These are phyloP conservation scores for Acronicta aceris DNA, from an alignment of 2,888 invertebrate species.

Conservation along the genomic window DNA sequence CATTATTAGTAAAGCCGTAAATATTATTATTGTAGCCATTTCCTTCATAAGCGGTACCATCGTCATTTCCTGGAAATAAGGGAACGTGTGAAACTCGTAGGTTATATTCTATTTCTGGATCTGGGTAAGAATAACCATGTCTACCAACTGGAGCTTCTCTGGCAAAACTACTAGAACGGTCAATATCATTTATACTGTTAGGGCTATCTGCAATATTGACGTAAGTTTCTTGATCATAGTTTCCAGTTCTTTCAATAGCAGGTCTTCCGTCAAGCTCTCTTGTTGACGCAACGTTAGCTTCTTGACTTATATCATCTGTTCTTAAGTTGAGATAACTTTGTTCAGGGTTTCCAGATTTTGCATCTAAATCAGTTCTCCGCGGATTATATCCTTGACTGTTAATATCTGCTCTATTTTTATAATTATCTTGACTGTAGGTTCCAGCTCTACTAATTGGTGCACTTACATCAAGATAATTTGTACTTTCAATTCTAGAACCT, in stretches of 20 bases:
- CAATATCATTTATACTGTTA: not conserved
- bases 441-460: not conserved
- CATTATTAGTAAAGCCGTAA: no score
- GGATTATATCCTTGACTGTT: not conserved
- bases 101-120: constrained; percentile 9
- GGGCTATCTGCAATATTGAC: not conserved
- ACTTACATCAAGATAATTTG: constrained; percentile 4
- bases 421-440: not conserved
- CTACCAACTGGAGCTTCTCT: not conserved
- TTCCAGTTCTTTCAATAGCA: no score
- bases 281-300: no score
- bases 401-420: not conserved
- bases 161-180: not conserved
- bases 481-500: not conserved
- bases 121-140: not conserved
- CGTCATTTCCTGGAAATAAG: not conserved
- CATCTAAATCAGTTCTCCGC: no score
- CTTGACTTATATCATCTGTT: no score
- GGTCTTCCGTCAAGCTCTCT: no score
- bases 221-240: no score
- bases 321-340: no score
- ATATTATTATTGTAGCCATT: no score
- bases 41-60: not conserved
- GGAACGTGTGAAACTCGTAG: constrained; percentile 3
- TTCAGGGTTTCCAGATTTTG: no score